Evolutionary conservation across 2,888 invertebrate species (phyloP).

Genomic region (Drosophila kanekoi): DNA sequence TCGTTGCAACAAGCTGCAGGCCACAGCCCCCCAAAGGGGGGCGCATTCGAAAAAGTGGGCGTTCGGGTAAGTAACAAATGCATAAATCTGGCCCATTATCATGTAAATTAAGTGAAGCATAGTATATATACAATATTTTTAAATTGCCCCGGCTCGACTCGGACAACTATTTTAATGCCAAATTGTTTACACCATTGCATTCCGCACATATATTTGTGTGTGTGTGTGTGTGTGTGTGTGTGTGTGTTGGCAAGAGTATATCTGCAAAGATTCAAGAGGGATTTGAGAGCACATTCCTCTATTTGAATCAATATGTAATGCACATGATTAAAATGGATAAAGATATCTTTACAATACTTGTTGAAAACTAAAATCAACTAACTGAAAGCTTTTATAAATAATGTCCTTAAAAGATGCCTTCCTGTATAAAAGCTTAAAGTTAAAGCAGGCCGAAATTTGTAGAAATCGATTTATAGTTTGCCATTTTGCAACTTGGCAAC

Average conservation of each 20-base stretch:
- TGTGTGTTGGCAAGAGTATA: constrained; percentile 1
- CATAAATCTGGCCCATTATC: constrained; percentile 62
- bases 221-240: background rate
- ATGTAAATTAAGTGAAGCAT: constrained; percentile 65
- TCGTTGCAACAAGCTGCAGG: constrained; percentile 36
- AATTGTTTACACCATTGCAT: constrained; percentile 46
- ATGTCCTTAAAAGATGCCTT: too few relatives aligned
- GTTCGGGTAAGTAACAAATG: constrained; percentile 40
- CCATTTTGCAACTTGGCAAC: background rate
- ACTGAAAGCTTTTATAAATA: background rate
- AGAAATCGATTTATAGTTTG: background rate
- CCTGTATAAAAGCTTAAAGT: too few relatives aligned
- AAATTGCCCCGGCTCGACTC: constrained; percentile 34
- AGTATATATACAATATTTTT: constrained; percentile 36
- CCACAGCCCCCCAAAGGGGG: constrained; percentile 25
- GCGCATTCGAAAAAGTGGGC: constrained; percentile 44
- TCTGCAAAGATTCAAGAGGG: constrained; percentile 7
- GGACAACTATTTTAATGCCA: constrained; percentile 46
- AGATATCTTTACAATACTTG: constrained; percentile 1
- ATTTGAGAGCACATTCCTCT: background rate
- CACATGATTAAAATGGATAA: background rate
- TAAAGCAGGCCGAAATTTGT: background rate
- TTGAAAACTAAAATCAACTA: background rate
- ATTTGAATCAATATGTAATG: constrained; percentile 12
- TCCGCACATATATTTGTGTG: background rate